A percentile compares a stretch with the other conserved stretches of the same genome.
Evolutionary conservation across 2,888 invertebrate genomes (phyloP).

Genomic region (Idaea straminata): DNA sequence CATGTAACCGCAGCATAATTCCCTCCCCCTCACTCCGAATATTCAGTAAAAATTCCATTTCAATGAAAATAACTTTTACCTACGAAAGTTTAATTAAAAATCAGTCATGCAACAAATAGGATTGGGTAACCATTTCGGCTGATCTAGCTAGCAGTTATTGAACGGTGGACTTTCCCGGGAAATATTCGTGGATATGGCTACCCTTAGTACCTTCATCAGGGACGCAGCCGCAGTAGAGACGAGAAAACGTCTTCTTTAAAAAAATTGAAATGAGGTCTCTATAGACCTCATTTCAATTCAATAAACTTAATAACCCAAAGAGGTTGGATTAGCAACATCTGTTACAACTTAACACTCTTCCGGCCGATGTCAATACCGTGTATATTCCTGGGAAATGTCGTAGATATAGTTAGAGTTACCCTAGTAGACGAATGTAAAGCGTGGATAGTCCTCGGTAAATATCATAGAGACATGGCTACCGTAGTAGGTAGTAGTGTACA

Average conservation of each 20-base stretch:
- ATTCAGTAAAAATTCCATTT: neutral
- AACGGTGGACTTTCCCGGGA: neutral
- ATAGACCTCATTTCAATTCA: too few relatives aligned
- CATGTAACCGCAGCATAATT: neutral
- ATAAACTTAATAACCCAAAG: too few relatives aligned
- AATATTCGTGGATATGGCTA: neutral
- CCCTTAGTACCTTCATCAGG: neutral
- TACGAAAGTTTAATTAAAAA: conserved; percentile 3
- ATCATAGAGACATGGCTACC: too few relatives aligned
- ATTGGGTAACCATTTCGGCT: neutral
- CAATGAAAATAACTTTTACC: conserved; percentile 4
- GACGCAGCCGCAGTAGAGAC: neutral
- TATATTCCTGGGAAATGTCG: neutral
- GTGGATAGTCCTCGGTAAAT: too few relatives aligned
- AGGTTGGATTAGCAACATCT: too few relatives aligned
- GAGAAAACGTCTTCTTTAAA: too few relatives aligned
- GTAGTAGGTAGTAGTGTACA: too few relatives aligned
- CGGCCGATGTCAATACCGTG: neutral
- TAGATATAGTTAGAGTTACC: conserved; percentile 2
- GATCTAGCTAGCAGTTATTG: neutral
- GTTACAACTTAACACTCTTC: neutral
- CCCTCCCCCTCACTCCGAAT: neutral
- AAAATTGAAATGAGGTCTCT: too few relatives aligned
- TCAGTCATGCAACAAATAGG: neutral
- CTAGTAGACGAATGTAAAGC: too few relatives aligned